phyloP scores from a whole-genome alignment of 2,797 vertebrate species.

The Miichthys miiuy region DNA sequence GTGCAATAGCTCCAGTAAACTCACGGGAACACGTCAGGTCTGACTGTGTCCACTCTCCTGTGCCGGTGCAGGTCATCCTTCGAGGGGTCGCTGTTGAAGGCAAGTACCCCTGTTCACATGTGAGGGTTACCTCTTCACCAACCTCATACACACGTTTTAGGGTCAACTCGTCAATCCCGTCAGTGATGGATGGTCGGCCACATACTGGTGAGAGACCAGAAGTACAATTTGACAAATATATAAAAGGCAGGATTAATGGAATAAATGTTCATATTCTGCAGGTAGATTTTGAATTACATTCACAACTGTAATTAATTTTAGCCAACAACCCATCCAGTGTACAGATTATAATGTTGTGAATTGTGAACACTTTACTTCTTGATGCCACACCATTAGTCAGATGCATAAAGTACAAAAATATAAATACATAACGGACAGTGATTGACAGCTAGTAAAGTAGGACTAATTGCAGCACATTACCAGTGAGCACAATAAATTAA shows the following conservation, averaged over 20 bases:
- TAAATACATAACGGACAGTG: not conserved
- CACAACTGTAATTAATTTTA: not conserved
- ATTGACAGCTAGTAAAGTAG: not conserved
- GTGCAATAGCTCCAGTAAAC: conserved; percentile 59
- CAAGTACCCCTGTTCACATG: conserved; percentile 84
- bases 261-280: not conserved
- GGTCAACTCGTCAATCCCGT: conserved; percentile 72
- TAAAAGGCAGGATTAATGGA: not conserved
- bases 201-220: conserved; percentile 77
- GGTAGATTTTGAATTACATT: not conserved
- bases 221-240: not conserved
- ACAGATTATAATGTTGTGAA: not conserved
- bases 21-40: conserved; percentile 88
- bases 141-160: conserved; percentile 83
- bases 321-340: not conserved
- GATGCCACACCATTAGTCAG: not conserved
- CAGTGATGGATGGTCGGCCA: conserved; percentile 79
- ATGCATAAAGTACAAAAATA: not conserved
- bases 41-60: conserved; percentile 84
- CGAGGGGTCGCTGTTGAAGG: conserved; percentile 62
- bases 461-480: not conserved
- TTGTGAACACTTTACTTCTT: not conserved
- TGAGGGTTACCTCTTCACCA: conserved; percentile 83
- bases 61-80: conserved; percentile 80
- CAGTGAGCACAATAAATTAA: not conserved